phyloP scores from a whole-genome alignment of 2,113 vertebrate species.

The Vulpes lagopus region DNA sequence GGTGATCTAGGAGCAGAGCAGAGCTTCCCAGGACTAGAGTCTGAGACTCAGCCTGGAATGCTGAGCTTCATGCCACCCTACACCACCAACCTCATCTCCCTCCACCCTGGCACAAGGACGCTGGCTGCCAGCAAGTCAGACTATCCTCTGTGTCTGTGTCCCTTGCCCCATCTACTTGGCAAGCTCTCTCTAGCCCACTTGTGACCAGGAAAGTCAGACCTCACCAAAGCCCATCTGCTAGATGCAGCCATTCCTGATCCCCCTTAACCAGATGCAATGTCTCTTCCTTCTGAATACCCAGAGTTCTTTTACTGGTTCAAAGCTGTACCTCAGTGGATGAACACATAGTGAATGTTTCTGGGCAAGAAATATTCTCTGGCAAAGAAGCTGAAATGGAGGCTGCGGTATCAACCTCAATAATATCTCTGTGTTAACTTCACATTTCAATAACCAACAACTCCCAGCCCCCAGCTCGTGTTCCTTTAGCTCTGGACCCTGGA shows the following conservation, averaged over 20 bases:
- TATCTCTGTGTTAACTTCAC: neutral
- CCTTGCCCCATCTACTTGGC: neutral
- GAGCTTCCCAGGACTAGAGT: neutral
- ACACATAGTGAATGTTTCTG: neutral
- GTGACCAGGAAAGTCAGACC: neutral
- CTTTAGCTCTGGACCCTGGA: too few relatives aligned
- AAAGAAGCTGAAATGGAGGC: neutral
- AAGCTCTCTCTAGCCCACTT: neutral
- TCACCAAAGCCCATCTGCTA: neutral
- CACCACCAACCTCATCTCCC: neutral
- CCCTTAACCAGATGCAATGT: neutral
- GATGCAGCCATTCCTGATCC: neutral
- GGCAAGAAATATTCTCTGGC: neutral
- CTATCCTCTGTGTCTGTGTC: neutral
- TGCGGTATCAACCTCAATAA: neutral
- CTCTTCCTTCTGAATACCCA: neutral
- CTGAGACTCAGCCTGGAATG: neutral
- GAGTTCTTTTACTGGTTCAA: neutral
- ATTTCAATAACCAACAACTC: neutral
- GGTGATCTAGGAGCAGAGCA: neutral
- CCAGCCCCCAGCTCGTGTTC: accelerated
- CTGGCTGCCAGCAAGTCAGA: accelerated
- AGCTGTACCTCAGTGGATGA: neutral
- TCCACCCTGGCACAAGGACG: neutral
- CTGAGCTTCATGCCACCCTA: neutral